A percentile compares a stretch with the other conserved stretches of the same genome.
Evolutionary conservation across 2,888 invertebrate genomes (phyloP).

Genomic region (Drosophila ustulata): DNA sequence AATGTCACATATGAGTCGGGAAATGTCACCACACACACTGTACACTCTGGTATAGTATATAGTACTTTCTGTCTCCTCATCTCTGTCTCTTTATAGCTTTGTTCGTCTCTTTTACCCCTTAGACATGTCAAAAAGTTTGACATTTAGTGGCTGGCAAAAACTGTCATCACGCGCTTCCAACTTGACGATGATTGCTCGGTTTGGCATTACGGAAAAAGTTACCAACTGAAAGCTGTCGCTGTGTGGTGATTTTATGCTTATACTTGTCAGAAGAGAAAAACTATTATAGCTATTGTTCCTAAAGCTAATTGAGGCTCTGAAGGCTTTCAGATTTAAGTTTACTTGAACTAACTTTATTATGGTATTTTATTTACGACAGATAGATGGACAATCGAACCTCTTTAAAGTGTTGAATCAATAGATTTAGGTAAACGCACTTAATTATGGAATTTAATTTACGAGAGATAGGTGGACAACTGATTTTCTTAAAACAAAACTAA

Average conservation of each 20-base stretch:
- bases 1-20: slow-evolving; percentile 75
- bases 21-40: slow-evolving; percentile 39
- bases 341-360: background rate
- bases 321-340: background rate
- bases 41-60: slow-evolving; percentile 4
- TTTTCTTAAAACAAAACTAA: background rate
- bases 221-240: slow-evolving; percentile 14
- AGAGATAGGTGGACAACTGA: background rate
- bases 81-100: background rate
- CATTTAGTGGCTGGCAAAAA: slow-evolving; percentile 81
- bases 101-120: slow-evolving; percentile 29
- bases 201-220: slow-evolving; percentile 56
- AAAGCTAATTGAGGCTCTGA: slow-evolving; percentile 12
- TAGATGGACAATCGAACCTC: background rate
- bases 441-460: background rate
- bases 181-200: slow-evolving; percentile 78
- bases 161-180: slow-evolving; percentile 70
- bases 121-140: slow-evolving; percentile 75
- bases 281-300: slow-evolving; percentile 15
- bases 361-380: background rate
- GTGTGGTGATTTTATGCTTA: slow-evolving; percentile 15
- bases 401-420: background rate
- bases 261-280: slow-evolving; percentile 13
- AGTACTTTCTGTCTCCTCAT: slow-evolving; percentile 13
- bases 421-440: background rate